Evolutionary conservation across 2,888 invertebrate species (phyloP), one percentile per base, ranked within the genome.

Genomic region (Petrophora chlorosata): DNA sequence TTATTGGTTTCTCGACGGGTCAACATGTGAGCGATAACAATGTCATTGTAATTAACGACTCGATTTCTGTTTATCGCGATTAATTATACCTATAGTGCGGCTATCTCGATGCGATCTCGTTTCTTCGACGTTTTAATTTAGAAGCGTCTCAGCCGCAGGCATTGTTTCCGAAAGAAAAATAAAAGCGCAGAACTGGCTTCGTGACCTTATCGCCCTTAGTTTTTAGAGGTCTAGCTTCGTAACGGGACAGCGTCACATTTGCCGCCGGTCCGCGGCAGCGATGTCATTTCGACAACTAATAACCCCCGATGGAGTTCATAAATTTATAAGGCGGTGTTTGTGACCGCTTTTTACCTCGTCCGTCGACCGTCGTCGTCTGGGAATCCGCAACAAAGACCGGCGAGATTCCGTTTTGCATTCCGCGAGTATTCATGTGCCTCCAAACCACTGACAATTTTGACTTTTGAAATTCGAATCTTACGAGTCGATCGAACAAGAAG

Each of bases 351-450:
- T 90, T 90, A 79, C 83, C 67, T 73, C 68, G 50, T 69, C 33
- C 74, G 57, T 52, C 25, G 25, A 25, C 25, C 25, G 23, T 8
- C 23, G 23, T 76, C 79, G 90, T 90, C 90, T 90, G 90, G 84
- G 90, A 89, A 90, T 90, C 89, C 74, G 78, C 78, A 79, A 84
- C 88, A 85, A 87, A 87, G 89, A 80, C 70, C 75, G 67, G 69
- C 79, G 73, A 79, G 79, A 88, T 87, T 85, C 87, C 86, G 81
- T 77, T 85, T 85, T 83, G 86, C 86, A 87, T 90, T 87, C 88
- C 84, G 63, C 68, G 60, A 59, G 80, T 76, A 73, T 79, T 76
- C 78, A 78, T 74, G 76, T 73, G 77, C 71, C 77, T 68, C 72
- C 23, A 71, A 64, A 63, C 70, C 73, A 70, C 70, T 70, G 69